Base-by-base conservation (phyloP, 1,140 invertebrate species). In the Ladona fulva region DNA sequence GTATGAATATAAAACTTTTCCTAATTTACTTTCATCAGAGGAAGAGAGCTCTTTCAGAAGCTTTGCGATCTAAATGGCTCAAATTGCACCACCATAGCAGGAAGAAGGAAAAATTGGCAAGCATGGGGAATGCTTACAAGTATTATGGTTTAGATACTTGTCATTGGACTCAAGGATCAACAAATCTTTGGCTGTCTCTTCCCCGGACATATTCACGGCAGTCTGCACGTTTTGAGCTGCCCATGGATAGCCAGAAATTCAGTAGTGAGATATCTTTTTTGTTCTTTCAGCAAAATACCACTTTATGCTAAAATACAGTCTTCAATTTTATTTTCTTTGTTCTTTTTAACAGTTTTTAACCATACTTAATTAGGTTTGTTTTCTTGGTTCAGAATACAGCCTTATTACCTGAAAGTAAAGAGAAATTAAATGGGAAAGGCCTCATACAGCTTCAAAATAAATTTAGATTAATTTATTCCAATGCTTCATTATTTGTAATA, bases 161-260 rank as follows among this genome's bases (percentile, higher is more conserved):
- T 37, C 29, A 37, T 37, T 66, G 52, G 52, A 19, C 5, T 22
- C 52, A 19, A 12, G 82, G 81, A 12, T 81, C 83, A 11, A 84
- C 85, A 10, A 86, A 86, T 78, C 83, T 85, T 76, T 88, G 87
- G 85, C 84, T 91, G 42, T 88, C 88, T 78, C 83, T 90, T 44
- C 90, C 90, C 0, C 82, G 91, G 52, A 86, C 89, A 0, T 92
- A 91, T 85, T 89, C 89, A 0, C 84, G 91, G 22, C 86, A 88
- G 77, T 90, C 87, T 81, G 89, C 89, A 0, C 85, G 89, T 80
- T 92, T 92, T 82, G 88, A 90, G 78, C 81, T 93, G 59, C 89
- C 89, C 0, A 85, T 92, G 37, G 88, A 90, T 80, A 88, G 88
- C 76, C 82, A 85, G 78, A 86, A 86, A 75, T 83, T 92, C 16